phyloP scores from a whole-genome alignment of 2,113 vertebrate species.

The Stigmatopora argus region DNA sequence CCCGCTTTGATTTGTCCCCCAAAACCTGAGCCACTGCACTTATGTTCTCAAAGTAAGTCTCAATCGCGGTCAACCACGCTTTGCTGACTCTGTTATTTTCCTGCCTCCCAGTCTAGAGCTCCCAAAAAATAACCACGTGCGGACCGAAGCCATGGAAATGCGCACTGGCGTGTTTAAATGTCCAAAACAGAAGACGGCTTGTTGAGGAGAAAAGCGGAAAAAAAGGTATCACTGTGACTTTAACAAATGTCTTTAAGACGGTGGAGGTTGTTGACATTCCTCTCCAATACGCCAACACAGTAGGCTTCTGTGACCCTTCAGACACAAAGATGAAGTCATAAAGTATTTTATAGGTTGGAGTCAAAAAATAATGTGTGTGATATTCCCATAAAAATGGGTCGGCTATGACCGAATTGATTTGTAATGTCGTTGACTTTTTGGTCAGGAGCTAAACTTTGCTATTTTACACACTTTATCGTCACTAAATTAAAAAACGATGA shows the following conservation, averaged over 20 bases:
- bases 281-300: neutral
- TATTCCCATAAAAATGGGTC: neutral
- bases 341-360: neutral
- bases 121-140: constrained; percentile 25
- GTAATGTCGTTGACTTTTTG: neutral
- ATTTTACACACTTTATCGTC: neutral
- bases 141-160: constrained; percentile 21
- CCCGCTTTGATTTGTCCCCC: constrained; percentile 6
- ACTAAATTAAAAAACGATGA: neutral
- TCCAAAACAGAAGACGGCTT: constrained; percentile 13
- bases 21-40: constrained; percentile 15
- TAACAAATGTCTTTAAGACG: constrained; percentile 8
- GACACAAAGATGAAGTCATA: neutral
- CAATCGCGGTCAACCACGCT: constrained; percentile 26
- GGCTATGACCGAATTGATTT: neutral
- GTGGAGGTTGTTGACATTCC: neutral
- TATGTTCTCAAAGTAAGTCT: constrained; percentile 19
- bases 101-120: constrained; percentile 5
- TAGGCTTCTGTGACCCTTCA: neutral
- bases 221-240: constrained; percentile 10
- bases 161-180: constrained; percentile 9
- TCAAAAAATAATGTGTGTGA: neutral
- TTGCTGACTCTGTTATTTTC: constrained; percentile 20
- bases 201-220: constrained; percentile 5
- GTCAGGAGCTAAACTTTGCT: neutral